A percentile compares a stretch with the other conserved stretches of the same genome.
Evolutionary conservation across 2,888 invertebrate species (phyloP).

Genomic region (Tachina lurida): DNA sequence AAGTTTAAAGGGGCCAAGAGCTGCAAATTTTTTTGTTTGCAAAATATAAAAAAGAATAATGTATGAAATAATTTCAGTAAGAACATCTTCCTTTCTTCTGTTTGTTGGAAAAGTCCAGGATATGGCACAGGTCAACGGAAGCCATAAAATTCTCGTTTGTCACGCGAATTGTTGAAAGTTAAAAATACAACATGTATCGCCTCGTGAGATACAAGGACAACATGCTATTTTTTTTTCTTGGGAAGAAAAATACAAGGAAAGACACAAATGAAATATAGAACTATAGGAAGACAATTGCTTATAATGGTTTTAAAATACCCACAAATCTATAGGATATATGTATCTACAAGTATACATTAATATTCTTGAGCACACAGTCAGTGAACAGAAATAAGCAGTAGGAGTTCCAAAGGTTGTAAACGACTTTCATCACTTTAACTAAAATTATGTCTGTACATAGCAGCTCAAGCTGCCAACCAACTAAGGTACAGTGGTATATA

Average conservation of each 20-base stretch:
- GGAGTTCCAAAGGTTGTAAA: conserved; percentile 65
- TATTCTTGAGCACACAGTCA: background rate
- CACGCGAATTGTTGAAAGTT: conserved; percentile 80
- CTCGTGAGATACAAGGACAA: conserved; percentile 56
- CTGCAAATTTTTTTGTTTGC: conserved; percentile 1
- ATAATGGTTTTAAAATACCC: conserved; percentile 68
- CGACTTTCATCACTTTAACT: conserved; percentile 68
- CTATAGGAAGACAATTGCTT: conserved; percentile 66
- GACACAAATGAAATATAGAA: conserved; percentile 54
- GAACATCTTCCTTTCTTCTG: conserved; percentile 67
- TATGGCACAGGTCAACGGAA: conserved; percentile 83
- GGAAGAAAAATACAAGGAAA: conserved; percentile 72
- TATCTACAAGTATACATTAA: conserved; percentile 11
- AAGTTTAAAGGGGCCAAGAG: conserved; percentile 12
- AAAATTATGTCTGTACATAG: conserved; percentile 32
- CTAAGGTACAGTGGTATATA: background rate
- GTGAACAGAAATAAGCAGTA: conserved; percentile 40
- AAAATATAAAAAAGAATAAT: conserved; percentile 55
- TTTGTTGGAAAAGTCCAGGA: conserved; percentile 74
- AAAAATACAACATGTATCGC: conserved; percentile 63
- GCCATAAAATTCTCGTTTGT: conserved; percentile 83
- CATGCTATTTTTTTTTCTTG: conserved; percentile 64
- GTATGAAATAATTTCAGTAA: conserved; percentile 55
- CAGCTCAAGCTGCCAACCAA: conserved; percentile 23
- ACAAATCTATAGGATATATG: conserved; percentile 34